Percentiles rank a stretch among this genome's conserved stretches.
Evolutionary conservation across 1,140 invertebrate species (phyloP).

Genomic region (Elymnias hypermnestra): DNA sequence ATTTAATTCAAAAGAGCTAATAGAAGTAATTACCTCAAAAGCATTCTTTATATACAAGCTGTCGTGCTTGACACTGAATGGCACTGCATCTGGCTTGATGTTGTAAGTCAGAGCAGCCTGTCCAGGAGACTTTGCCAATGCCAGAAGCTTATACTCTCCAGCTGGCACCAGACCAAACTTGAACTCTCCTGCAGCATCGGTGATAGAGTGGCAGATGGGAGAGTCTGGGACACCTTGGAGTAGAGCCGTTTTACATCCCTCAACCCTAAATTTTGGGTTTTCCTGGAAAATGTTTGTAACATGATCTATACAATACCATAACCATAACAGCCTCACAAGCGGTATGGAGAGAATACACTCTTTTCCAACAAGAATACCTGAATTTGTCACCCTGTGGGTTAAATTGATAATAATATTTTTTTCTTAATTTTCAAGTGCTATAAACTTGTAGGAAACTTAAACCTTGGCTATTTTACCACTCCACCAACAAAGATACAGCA

Average conservation of each 20-base stretch:
- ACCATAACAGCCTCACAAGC: no score
- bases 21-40: constrained; percentile 83
- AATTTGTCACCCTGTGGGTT: no score
- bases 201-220: constrained; percentile 86
- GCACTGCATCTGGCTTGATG: constrained; percentile 82
- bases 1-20: no score
- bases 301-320: no score
- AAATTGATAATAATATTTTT: no score
- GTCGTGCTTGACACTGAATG: constrained; percentile 84
- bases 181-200: constrained; percentile 86
- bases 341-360: no score
- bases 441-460: no score
- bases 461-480: no score
- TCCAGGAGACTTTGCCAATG: constrained; percentile 49
- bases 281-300: constrained; percentile 27
- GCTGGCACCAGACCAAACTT: constrained; percentile 85
- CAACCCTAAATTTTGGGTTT: constrained; percentile 56
- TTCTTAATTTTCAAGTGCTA: no score
- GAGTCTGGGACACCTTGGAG: constrained; percentile 78
- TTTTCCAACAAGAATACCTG: no score
- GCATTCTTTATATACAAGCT: constrained; percentile 82
- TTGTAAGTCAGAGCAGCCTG: constrained; percentile 67
- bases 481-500: no score
- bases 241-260: constrained; percentile 78
- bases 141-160: constrained; percentile 82